Percentiles rank a stretch among this genome's conserved stretches.
phyloP scores from a whole-genome alignment of 2,888 invertebrate species.

The Sphaeridia pumilis region DNA sequence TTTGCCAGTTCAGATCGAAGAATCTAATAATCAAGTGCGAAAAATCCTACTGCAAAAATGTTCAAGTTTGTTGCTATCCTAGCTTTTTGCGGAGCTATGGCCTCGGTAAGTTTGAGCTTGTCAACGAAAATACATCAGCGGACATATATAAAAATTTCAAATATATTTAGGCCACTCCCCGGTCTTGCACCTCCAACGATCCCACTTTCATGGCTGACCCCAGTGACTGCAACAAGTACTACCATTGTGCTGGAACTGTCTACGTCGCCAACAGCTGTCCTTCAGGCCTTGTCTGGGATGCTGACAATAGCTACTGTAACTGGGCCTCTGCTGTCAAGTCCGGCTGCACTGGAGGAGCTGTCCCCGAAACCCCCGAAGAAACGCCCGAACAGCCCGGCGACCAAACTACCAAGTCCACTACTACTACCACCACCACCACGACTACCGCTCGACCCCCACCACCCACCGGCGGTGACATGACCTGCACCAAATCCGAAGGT shows the following conservation, averaged over 20 bases:
- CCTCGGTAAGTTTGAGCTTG: not conserved
- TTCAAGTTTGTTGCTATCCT: not conserved
- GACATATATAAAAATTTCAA: not conserved
- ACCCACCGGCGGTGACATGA: not conserved
- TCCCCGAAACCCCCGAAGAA: not conserved
- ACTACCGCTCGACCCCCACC: not conserved
- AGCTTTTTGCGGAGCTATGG: not conserved
- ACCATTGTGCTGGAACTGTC: not conserved
- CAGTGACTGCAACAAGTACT: not conserved
- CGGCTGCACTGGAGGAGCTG: not conserved
- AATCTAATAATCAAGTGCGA: not conserved
- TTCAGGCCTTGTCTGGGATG: not conserved
- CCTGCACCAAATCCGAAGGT: not conserved
- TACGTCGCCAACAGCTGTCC: not conserved
- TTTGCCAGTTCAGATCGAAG: not conserved
- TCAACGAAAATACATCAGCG: not conserved
- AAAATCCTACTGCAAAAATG: not conserved
- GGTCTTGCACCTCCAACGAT: not conserved
- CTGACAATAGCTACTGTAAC: not conserved
- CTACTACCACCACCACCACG: not conserved
- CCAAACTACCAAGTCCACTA: not conserved
- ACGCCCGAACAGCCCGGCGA: not conserved
- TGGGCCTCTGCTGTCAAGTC: not conserved
- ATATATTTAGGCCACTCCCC: not conserved
- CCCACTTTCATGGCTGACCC: not conserved